Base-by-base conservation (phyloP, 1,140 invertebrate species). In the Halyomorpha halys region DNA sequence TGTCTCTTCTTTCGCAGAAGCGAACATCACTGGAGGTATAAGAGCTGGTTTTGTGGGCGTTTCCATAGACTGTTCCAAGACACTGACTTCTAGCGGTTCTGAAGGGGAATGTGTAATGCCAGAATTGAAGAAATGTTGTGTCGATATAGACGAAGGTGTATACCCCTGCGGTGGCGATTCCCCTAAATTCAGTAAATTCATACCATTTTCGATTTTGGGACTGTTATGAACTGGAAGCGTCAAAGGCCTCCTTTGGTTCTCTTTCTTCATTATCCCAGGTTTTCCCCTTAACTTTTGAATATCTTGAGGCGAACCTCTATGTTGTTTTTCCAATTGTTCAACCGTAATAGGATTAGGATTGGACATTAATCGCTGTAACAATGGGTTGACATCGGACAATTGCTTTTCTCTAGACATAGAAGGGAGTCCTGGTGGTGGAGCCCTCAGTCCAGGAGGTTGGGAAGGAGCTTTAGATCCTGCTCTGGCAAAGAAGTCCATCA, bases 311-410 rank as follows among this genome's bases (percentile, higher is more conserved):
- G 53, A 56, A 25, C 53, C 85, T 59, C 86, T 79, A 69, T 91
- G 89, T 69, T 90, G 88, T 67, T 90, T 89, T 70, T 94, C 91
- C 70, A 94, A 89, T 73, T 93, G 87, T 71, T 92, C 90, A 13
- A 94, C 83, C 59, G 82, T 85, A 5, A 86, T 86, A 72, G 89
- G 86, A 25, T 86, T 85, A 11, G 86, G 85, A 72, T 89, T 85
- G 34, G 86, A 88, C 83, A 89, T 87, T 34, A 91, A 54, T 11
- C 67, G 59, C 19, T 69, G 66, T 8, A 69, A 19, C 4, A 68
- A 19, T 9, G 64, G 67, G 27, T 64, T 67, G 23, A 67, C 65
- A 54, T 68, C 65, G 11, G 14, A n/a, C 13, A 30, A 30, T 18
- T 44, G 51, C 44, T 61, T 64, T 14, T 23, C 23, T 18, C 44